phyloP scores from a whole-genome alignment of 1,140 invertebrate species.

The Saxidomus purpurata region DNA sequence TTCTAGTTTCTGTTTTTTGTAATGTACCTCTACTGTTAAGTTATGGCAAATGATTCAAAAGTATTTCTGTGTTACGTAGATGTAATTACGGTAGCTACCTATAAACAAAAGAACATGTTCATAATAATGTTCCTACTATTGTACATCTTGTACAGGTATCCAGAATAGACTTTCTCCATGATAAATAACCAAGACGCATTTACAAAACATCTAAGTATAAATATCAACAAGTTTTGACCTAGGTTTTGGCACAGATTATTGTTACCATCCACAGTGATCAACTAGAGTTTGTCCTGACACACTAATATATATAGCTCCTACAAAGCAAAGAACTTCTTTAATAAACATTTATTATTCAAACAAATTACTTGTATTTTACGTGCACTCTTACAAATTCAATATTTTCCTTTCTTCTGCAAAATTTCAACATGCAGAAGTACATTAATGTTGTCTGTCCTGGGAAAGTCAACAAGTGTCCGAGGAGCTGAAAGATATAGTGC shows the following conservation, averaged over 20 bases:
- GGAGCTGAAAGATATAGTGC: no score
- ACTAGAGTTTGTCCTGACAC: no score
- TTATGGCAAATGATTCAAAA: constrained; percentile 1
- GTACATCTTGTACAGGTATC: constrained; percentile 6
- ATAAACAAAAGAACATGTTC: constrained; percentile 33
- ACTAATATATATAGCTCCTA: no score
- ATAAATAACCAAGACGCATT: constrained; percentile 19
- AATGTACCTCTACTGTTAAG: background rate
- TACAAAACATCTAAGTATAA: background rate
- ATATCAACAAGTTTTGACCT: constrained; percentile 10
- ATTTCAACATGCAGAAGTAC: no score
- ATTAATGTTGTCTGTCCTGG: no score
- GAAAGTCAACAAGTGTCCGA: no score
- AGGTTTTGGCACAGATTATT: background rate
- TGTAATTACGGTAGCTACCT: constrained; percentile 4
- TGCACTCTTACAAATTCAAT: no score
- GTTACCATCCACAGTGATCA: no score
- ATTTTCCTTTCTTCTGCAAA: no score
- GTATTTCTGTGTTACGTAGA: constrained; percentile 5
- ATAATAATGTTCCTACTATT: background rate
- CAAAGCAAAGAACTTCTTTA: no score
- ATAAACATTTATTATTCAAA: no score
- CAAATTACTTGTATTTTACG: no score
- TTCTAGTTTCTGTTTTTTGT: background rate
- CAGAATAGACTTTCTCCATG: background rate